A percentile compares a stretch with the other conserved stretches of the same genome.
Evolutionary conservation across 2,113 vertebrate genomes (phyloP).

Genomic region (Mesocricetus auratus): DNA sequence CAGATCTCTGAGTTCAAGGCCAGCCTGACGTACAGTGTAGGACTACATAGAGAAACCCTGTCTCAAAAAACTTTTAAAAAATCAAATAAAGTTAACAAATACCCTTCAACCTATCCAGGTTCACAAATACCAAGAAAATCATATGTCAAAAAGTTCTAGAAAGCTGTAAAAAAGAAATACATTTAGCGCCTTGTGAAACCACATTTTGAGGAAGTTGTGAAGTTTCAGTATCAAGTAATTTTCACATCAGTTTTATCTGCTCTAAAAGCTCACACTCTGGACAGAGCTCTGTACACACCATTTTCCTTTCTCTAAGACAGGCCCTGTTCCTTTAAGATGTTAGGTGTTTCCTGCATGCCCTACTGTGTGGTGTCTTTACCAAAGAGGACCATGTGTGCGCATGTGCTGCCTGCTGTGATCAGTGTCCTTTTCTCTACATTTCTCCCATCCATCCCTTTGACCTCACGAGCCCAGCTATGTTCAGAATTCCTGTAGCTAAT

Average conservation of each 20-base stretch:
- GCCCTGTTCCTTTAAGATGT: conserved; percentile 82
- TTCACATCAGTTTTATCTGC: conserved; percentile 82
- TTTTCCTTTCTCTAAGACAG: conserved; percentile 84
- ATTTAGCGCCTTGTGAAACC: conserved; percentile 87
- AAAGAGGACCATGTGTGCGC: conserved; percentile 82
- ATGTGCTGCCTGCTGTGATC: conserved; percentile 84
- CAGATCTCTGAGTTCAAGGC: no score
- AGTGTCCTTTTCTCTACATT: conserved; percentile 85
- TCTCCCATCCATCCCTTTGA: conserved; percentile 84
- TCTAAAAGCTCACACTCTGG: conserved; percentile 85
- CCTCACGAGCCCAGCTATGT: conserved; percentile 83
- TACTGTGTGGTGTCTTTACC: conserved; percentile 82
- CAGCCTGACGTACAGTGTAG: no score
- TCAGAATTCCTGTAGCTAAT: conserved; percentile 85
- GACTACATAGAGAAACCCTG: background rate
- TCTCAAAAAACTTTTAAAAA: background rate
- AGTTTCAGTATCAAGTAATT: conserved; percentile 85
- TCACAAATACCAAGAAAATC: conserved; percentile 90
- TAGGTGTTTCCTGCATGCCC: conserved; percentile 82
- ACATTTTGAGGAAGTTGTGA: conserved; percentile 83
- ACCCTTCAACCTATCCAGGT: conserved; percentile 89
- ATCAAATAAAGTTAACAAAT: conserved; percentile 89
- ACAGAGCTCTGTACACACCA: conserved; percentile 84
- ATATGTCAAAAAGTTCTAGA: conserved; percentile 88
- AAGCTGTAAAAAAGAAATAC: conserved; percentile 94